Evolutionary conservation across 2,113 vertebrate species (phyloP), one percentile per base, ranked within the genome.

Genomic region (Macquaria ambigua): DNA sequence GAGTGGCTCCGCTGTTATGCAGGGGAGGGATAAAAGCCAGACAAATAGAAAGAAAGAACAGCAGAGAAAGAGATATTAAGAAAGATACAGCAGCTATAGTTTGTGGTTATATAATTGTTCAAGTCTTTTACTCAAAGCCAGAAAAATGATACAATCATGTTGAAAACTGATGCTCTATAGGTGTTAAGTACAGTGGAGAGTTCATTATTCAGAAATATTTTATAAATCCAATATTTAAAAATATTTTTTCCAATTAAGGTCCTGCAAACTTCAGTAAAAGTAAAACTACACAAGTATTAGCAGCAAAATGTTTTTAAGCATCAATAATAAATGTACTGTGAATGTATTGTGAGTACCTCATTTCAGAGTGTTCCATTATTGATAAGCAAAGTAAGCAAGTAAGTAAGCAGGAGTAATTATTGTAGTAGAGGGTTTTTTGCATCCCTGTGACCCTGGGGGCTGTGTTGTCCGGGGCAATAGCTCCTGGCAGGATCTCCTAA

Each of bases 1-100:
- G 96, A 95, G 84, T 94, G 95, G 94, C 94, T 97, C 94, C 95
- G 92, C 97, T 97, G 95, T 92, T 43, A 71, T 6, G 3, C 23
- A 77, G 75, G 53, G 66, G 31, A 77, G 28, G 28, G 1, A 37
- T 25, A 39, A 34, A 18, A 31, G 18, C 15, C 48, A 66, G 52
- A 66, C 23, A 43, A 37, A 77, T 3, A 46, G 18, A 83, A 14
- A 68, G 37, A 87, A 64, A 58, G 55, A 52, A 37, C 20, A 41
- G 20, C 12, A 71, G 39, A 80, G 23, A 34, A 39, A 55, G 8
- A 50, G 2, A 76, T n/a, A 81, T 82, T 64, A 80, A 77, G 6
- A 12, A 41, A 52, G 16, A 79, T 43, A 34, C 48, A 66, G 16
- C 4, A 28, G 14, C 16, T 43, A 37, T 20, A 39, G 21, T 16